Evolutionary conservation across 64 coral and sea anemone genomes (phyloP).

Genomic region (Stichodactyla mertensii): DNA sequence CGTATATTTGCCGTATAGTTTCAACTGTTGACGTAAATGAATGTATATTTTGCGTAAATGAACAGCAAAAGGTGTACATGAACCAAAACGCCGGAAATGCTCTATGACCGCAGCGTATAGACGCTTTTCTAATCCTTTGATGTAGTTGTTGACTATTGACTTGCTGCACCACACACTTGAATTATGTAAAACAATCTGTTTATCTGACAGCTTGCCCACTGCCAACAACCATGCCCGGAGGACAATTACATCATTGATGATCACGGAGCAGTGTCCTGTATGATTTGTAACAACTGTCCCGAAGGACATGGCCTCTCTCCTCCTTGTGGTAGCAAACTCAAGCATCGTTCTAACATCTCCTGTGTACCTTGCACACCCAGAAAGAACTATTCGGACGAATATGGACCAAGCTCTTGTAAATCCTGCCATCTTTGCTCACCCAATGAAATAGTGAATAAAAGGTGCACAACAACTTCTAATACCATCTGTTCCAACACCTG

Average conservation of each 20-base stretch:
- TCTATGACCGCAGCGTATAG: too few relatives aligned
- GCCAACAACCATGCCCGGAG: background rate
- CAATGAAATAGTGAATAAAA: background rate
- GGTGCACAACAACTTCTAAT: background rate
- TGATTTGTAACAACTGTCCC: background rate
- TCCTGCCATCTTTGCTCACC: background rate
- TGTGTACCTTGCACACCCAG: background rate
- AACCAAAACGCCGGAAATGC: too few relatives aligned
- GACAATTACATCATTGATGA: background rate
- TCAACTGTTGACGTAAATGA: too few relatives aligned
- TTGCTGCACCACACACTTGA: too few relatives aligned
- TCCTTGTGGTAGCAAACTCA: background rate
- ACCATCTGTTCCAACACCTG: background rate
- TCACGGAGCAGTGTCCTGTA: background rate
- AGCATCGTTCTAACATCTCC: background rate
- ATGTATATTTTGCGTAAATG: too few relatives aligned
- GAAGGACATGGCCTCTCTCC: background rate
- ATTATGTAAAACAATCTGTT: background rate
- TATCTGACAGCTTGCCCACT: background rate
- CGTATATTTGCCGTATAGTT: too few relatives aligned
- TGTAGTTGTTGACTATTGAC: too few relatives aligned
- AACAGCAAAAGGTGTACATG: too few relatives aligned
- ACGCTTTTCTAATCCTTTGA: too few relatives aligned
- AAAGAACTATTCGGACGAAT: background rate
- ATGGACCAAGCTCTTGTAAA: slow-evolving; percentile 11